Conservation (phyloP, 2,113 vertebrate genomes). For the Sceloporus tristichus region DNA sequence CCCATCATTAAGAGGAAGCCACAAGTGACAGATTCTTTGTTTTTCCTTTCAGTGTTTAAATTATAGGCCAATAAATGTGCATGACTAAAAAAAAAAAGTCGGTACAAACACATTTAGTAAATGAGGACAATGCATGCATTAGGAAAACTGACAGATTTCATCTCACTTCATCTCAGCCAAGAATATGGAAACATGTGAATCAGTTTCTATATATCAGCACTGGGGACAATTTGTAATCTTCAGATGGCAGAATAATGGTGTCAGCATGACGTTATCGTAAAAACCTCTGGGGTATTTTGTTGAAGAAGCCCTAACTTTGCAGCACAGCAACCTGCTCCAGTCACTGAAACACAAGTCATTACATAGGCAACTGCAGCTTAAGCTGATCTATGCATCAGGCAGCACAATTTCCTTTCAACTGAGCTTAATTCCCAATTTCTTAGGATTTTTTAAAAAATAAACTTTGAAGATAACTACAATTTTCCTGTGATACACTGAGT, state of each 20-base stretch:
- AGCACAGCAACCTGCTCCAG: background rate
- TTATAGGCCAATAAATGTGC: no score
- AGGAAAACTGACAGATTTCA: no score
- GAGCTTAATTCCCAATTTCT: slow-evolving; percentile 1
- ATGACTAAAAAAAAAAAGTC: no score
- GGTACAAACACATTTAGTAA: no score
- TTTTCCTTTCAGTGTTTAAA: no score
- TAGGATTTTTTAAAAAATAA: background rate
- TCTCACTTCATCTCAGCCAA: no score
- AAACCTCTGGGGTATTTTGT: background rate
- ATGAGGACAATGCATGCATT: no score
- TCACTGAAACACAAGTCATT: no score
- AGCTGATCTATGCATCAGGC: background rate
- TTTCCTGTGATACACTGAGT: slow-evolving; percentile 25
- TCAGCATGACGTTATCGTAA: background rate
- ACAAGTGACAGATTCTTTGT: no score
- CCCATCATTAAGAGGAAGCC: no score
- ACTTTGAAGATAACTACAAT: slow-evolving; percentile 34
- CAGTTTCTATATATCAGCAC: background rate
- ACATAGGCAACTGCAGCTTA: background rate
- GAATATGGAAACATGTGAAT: background rate
- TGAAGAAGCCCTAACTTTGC: background rate
- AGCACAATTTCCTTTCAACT: background rate
- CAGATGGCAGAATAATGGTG: background rate
- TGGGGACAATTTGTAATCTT: background rate